Evolutionary conservation across 2,888 invertebrate genomes (phyloP), one percentile per base, ranked within the genome.

Genomic region (Cacoxenus indagator): DNA sequence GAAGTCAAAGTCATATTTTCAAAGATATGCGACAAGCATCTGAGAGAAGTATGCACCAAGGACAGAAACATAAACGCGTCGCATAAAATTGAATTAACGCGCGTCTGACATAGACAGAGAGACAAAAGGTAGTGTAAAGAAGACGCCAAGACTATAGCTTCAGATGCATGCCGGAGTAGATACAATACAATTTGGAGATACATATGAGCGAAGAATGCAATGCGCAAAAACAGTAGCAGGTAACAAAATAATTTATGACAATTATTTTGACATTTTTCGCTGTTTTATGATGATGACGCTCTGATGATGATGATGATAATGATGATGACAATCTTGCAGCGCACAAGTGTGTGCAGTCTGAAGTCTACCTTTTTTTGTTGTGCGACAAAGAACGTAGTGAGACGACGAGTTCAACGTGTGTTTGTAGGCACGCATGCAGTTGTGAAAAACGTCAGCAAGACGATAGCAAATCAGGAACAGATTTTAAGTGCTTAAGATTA

Each of bases 261-360:
- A 80, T 81, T 81, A 81, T 80, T 82, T 72, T 82, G 81, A 78
- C 81, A 81, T 67, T 70, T 43, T 70, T n/a, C n/a, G n/a, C n/a
- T n/a, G n/a, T n/a, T n/a, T n/a, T n/a, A n/a, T n/a, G n/a, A n/a
- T n/a, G n/a, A n/a, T n/a, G n/a, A n/a, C n/a, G n/a, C n/a, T n/a
- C n/a, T 71, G 55, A 65, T 67, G 64, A 71, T 70, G 71, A 67
- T 22, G 71, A 51, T 54, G 70, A 71, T 69, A 45, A 69, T 67
- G 46, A 73, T 68, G 68, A 26, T 19, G 57, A n/a, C n/a, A n/a
- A n/a, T n/a, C n/a, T n/a, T n/a, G n/a, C n/a, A n/a, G 43, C 24
- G 46, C 8, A 27, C 45, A 57, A n/a, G 45, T 43, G 27, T n/a
- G n/a, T 24, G 65, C 24, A 17, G 51, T 24, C 37, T 37, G 37